Evolutionary conservation across 2,888 invertebrate genomes (phyloP).

Genomic region (Luperina testacea): DNA sequence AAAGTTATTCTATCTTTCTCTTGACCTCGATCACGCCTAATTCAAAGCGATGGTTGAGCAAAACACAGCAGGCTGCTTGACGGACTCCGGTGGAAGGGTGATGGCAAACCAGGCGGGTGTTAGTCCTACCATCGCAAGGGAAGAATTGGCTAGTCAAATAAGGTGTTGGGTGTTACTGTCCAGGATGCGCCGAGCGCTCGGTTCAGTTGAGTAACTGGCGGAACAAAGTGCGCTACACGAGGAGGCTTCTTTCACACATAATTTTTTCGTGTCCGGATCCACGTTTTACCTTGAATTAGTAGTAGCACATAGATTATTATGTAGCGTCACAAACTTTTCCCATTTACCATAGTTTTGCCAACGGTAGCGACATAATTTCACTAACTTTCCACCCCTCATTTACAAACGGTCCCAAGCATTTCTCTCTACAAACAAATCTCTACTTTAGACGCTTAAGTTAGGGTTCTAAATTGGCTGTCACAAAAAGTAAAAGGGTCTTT

Average conservation of each 20-base stretch:
- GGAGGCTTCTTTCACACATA: neutral
- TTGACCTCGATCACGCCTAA: too few species aligned
- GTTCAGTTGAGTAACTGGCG: too few species aligned
- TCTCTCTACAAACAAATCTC: constrained; percentile 43
- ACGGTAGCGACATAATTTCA: constrained; percentile 65
- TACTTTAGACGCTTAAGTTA: constrained; percentile 45
- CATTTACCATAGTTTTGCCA: constrained; percentile 68
- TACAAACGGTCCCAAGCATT: constrained; percentile 47
- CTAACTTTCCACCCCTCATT: constrained; percentile 47
- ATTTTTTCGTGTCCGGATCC: constrained; percentile 44
- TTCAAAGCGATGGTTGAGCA: too few species aligned
- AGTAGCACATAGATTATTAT: constrained; percentile 61
- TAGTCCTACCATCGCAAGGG: too few species aligned
- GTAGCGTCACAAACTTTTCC: constrained; percentile 62
- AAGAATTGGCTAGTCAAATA: too few species aligned
- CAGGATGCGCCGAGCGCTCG: too few species aligned
- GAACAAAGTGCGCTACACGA: too few species aligned
- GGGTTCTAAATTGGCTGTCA: constrained; percentile 44
- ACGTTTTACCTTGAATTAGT: constrained; percentile 66
- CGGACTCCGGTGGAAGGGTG: too few species aligned
- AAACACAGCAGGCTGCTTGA: too few species aligned
- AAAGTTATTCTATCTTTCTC: neutral
- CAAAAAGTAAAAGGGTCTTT: constrained; percentile 62
- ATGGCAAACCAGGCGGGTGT: too few species aligned
- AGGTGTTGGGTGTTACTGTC: too few species aligned